Conservation (phyloP, 1,140 invertebrate genomes). For the Musca vetustissima region DNA sequence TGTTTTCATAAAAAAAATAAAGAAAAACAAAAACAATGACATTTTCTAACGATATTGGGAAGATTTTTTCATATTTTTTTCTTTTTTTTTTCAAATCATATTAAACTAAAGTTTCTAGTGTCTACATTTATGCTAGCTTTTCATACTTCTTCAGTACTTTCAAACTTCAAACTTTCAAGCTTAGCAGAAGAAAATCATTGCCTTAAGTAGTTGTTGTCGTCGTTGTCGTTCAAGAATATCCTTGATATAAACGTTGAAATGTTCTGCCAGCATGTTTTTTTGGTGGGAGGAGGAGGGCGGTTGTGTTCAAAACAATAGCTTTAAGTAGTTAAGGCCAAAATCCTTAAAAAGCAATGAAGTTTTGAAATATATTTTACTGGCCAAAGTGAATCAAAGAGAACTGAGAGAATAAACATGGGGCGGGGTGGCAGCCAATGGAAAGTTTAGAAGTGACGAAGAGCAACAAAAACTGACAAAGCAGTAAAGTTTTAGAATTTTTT, state of each 20-base stretch:
- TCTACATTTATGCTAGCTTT: neutral
- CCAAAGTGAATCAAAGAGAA: neutral
- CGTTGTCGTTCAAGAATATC: slow-evolving; percentile 31
- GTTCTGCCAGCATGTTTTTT: too few relatives aligned
- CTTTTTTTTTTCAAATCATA: neutral
- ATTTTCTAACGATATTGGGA: neutral
- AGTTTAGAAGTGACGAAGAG: neutral
- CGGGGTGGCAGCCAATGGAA: neutral
- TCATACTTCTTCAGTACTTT: neutral
- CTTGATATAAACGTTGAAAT: neutral
- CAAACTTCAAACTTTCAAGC: slow-evolving; percentile 20
- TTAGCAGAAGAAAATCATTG: slow-evolving; percentile 43
- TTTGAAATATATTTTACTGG: slow-evolving; percentile 35
- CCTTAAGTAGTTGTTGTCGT: slow-evolving; percentile 52
- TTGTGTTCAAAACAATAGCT: slow-evolving; percentile 34
- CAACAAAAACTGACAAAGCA: slow-evolving; percentile 31
- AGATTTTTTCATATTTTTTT: neutral
- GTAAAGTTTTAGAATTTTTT: slow-evolving; percentile 22
- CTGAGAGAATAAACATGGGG: too few relatives aligned
- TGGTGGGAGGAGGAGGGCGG: too few relatives aligned
- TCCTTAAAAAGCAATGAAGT: slow-evolving; percentile 45
- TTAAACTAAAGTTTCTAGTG: neutral
- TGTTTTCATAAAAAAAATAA: too few relatives aligned
- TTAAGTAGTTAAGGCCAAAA: slow-evolving; percentile 53
- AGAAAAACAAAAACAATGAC: neutral